Conservation (phyloP, 64 coral and sea anemone genomes). For the Pachyseris speciosa region DNA sequence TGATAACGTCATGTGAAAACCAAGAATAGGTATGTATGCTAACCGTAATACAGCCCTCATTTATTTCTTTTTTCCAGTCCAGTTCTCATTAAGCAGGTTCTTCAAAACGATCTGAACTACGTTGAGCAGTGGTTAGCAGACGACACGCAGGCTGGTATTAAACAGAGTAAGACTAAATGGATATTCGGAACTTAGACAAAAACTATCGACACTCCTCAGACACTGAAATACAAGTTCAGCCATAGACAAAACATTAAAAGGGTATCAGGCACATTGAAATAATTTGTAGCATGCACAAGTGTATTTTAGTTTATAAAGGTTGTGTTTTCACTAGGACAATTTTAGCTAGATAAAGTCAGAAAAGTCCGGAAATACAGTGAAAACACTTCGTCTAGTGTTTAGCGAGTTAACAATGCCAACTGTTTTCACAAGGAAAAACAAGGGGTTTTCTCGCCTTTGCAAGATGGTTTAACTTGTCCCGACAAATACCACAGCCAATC, state of each 20-base stretch:
- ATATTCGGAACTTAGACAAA: constrained; percentile 52
- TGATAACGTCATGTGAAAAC: too few relatives aligned
- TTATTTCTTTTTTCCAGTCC: not conserved
- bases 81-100: not conserved
- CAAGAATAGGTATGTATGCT: constrained; percentile 28
- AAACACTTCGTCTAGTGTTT: too few relatives aligned
- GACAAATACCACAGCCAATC: too few relatives aligned
- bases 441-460: too few relatives aligned
- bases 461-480: too few relatives aligned
- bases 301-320: too few relatives aligned
- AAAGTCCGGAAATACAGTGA: too few relatives aligned
- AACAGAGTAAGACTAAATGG: constrained; percentile 68
- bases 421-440: too few relatives aligned
- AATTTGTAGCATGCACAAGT: too few relatives aligned
- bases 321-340: too few relatives aligned
- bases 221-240: constrained; percentile 19
- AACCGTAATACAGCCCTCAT: constrained; percentile 42
- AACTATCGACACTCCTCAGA: constrained; percentile 4
- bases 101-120: constrained; percentile 51
- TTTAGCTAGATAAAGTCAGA: too few relatives aligned
- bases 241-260: constrained; percentile 33
- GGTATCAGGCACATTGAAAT: constrained; percentile 36
- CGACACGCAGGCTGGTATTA: constrained; percentile 24
- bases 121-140: constrained; percentile 28
- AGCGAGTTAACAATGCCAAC: too few relatives aligned